Evolutionary conservation across 2,797 vertebrate genomes (phyloP).

Genomic region (Pipistrellus kuhlii): DNA sequence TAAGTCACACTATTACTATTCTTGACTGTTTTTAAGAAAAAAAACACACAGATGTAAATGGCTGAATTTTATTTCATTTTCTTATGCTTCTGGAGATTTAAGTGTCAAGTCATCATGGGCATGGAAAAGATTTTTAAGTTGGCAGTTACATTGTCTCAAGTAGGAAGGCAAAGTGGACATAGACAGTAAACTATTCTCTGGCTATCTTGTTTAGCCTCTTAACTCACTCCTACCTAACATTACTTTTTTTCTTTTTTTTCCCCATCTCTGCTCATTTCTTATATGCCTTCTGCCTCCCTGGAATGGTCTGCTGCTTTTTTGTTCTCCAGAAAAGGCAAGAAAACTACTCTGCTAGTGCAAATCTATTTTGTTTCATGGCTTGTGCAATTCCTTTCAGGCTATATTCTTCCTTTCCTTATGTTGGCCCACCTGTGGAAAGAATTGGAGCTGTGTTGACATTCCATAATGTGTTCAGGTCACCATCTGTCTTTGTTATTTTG

Average conservation of each 20-base stretch:
- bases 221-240: neutral
- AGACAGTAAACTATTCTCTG: neutral
- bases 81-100: neutral
- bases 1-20: neutral
- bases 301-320: neutral
- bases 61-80: neutral
- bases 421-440: constrained; percentile 3
- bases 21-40: neutral
- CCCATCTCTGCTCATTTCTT: constrained; percentile 5
- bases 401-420: neutral
- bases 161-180: neutral
- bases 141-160: neutral
- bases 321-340: neutral
- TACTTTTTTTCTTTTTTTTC: neutral
- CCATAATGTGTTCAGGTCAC: constrained; percentile 14
- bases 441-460: neutral
- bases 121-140: neutral
- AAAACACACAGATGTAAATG: neutral
- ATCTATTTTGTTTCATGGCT: constrained; percentile 6
- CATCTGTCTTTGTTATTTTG: constrained; percentile 60
- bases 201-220: neutral
- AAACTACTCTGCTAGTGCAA: neutral
- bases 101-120: neutral
- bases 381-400: neutral
- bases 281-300: neutral